Evolutionary conservation across 2,113 vertebrate genomes (phyloP), one percentile per base, ranked within the genome.

Genomic region (Hiodon tergisus): DNA sequence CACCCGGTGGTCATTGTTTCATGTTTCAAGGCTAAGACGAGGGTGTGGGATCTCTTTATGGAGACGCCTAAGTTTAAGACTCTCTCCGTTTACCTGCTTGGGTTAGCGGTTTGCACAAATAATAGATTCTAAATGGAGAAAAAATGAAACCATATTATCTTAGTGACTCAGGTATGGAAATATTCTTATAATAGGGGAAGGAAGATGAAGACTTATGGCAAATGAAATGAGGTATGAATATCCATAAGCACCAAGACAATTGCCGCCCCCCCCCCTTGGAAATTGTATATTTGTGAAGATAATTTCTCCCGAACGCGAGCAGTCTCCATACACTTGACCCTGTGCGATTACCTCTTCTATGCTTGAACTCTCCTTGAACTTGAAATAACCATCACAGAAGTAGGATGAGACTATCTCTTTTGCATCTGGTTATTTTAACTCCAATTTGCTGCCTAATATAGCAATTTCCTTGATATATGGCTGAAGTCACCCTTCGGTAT

Each of bases 301-400:
- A 92, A 94, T 97, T 94, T 90, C 87, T 90, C 81, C 81, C 70
- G 88, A 93, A 93, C 87, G 86, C 83, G 91, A 93, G 90, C 88
- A 90, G 86, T 93, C 91, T 90, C 89, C 84, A 90, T 91, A 91
- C 87, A 93, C 91, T 94, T 94, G 93, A 92, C 93, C 93, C 87
- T 86, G 86, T 84, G 90, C 90, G 88, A 94, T 89, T 92, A 88
- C 89, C 89, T 88, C 87, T 88, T 93, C 90, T 90, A 93, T 93
- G 96, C 93, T 92, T 97, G 95, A 98, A 98, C 97, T 98, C 95
- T 94, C 94, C 95, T 97, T 99, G 97, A 98, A 98, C 96, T 95
- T 92, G 86, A 88, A 87, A 89, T 87, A 90, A 92, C 87, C 84
- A 85, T 92, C 87, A 87, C 89, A 81, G 89, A 85, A 91, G 88